Evolutionary conservation across 2,888 invertebrate species (phyloP).

Genomic region (Athalia circularis): DNA sequence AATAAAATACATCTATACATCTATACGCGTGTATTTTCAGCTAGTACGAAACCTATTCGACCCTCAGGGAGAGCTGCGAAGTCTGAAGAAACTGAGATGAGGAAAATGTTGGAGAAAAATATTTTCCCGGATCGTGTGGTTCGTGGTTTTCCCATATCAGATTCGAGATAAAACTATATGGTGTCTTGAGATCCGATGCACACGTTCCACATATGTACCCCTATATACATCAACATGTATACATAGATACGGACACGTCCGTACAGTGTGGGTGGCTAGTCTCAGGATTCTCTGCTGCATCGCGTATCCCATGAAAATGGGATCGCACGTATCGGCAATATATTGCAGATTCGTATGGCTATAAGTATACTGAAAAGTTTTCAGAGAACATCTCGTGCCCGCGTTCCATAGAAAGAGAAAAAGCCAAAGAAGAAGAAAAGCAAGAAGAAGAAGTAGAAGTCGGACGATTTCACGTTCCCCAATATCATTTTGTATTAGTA

Average conservation of each 20-base stretch:
- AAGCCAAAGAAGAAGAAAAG: too few relatives aligned
- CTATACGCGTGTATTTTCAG: too few relatives aligned
- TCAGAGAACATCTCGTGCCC: neutral
- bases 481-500: too few relatives aligned
- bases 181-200: too few relatives aligned
- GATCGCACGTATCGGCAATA: conserved; percentile 25
- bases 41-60: too few relatives aligned
- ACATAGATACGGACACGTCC: neutral
- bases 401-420: too few relatives aligned
- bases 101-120: neutral
- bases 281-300: neutral
- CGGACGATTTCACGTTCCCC: too few relatives aligned
- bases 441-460: too few relatives aligned
- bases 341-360: conserved; percentile 16
- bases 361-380: conserved; percentile 19
- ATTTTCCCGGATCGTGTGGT: neutral
- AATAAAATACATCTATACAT: too few relatives aligned
- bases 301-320: conserved; percentile 34
- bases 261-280: neutral
- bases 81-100: neutral
- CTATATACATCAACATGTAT: neutral
- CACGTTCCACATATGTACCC: neutral
- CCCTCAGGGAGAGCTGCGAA: neutral
- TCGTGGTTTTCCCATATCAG: conserved; percentile 29
- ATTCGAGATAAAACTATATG: neutral